Percentiles rank a stretch among this genome's conserved stretches.
Evolutionary conservation across 2,797 vertebrate species (phyloP).

Genomic region (Amblyopsis hoosieri): DNA sequence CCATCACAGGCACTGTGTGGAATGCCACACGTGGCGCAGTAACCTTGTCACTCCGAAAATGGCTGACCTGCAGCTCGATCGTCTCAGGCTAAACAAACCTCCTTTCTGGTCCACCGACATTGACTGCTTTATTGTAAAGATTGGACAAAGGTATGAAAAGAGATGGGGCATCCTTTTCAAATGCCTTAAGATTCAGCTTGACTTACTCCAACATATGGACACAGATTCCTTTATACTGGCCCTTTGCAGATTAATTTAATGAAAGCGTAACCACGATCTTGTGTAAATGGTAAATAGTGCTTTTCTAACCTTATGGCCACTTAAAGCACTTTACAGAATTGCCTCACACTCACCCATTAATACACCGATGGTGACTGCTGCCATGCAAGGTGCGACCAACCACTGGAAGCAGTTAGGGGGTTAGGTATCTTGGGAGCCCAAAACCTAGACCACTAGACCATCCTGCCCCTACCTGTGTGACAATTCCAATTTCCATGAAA

Average conservation of each 20-base stretch:
- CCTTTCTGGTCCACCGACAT: not conserved
- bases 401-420: too few species aligned
- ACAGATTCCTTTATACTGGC: not conserved
- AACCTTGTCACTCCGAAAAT: not conserved
- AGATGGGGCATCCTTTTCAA: too few species aligned
- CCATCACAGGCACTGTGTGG: not conserved
- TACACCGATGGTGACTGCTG: too few species aligned
- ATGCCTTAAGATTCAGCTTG: not conserved
- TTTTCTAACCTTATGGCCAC: too few species aligned
- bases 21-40: not conserved
- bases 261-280: not conserved
- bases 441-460: too few species aligned
- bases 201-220: not conserved
- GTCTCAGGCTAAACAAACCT: not conserved
- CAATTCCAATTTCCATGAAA: not conserved
- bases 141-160: not conserved
- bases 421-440: too few species aligned
- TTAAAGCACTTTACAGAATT: too few species aligned
- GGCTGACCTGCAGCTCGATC: not conserved
- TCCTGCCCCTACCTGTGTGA: not conserved
- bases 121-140: constrained; percentile 3
- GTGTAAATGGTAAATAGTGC: too few species aligned
- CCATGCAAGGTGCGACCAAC: too few species aligned
- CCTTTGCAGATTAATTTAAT: not conserved
- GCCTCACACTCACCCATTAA: too few species aligned